Conservation (phyloP, 2,113 vertebrate genomes). For the Semnopithecus entellus region DNA sequence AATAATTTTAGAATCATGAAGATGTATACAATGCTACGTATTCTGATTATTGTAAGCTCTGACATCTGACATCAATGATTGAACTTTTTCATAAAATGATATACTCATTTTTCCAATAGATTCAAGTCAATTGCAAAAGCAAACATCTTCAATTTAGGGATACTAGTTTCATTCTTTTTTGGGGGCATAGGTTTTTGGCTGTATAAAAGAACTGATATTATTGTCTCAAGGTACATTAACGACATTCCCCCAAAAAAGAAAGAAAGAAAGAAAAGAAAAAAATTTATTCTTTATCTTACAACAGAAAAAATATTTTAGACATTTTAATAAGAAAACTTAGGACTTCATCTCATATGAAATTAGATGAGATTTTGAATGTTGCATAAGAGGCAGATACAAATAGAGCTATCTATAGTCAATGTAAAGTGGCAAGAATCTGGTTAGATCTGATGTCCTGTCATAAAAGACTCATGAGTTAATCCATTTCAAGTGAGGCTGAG, state of each 20-base stretch:
- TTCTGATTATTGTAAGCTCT: background rate
- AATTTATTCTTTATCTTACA: background rate
- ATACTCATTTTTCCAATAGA: background rate
- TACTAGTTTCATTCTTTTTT: background rate
- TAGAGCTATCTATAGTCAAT: background rate
- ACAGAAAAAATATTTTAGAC: background rate
- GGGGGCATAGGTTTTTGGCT: background rate
- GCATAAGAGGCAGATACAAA: background rate
- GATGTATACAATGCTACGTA: background rate
- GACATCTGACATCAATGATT: background rate
- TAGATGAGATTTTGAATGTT: background rate
- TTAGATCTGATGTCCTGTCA: background rate
- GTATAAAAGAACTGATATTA: background rate
- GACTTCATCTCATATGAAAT: background rate
- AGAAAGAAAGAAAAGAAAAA: background rate
- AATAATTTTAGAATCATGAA: background rate
- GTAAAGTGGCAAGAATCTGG: background rate
- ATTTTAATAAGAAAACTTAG: background rate
- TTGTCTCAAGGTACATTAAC: background rate
- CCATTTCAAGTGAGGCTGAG: background rate
- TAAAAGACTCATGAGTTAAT: background rate
- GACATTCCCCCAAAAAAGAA: background rate
- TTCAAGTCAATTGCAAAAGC: background rate
- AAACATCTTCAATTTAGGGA: background rate
- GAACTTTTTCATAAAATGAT: slow-evolving; percentile 20